Conservation (phyloP, 2,113 vertebrate genomes). For the Phaethornis superciliosus region DNA sequence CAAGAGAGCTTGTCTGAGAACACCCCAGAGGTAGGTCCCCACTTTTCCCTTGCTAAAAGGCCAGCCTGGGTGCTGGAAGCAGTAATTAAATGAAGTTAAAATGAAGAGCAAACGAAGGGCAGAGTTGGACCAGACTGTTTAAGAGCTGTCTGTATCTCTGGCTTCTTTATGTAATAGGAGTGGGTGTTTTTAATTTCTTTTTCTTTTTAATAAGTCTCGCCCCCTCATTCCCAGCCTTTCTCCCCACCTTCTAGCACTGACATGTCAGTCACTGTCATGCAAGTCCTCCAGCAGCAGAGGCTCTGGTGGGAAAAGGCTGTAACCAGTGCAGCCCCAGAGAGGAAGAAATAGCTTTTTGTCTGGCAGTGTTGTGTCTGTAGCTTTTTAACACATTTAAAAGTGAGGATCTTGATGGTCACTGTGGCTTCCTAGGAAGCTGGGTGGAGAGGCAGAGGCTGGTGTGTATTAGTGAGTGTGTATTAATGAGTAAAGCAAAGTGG, state of each 20-base stretch:
- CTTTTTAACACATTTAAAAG: not conserved
- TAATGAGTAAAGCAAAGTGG: not conserved
- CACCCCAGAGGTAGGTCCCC: conserved; percentile 71
- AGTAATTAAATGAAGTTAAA: not conserved
- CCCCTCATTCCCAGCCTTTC: conserved; percentile 36
- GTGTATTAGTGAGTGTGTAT: not conserved
- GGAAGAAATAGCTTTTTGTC: not conserved
- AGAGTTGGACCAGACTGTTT: conserved; percentile 28
- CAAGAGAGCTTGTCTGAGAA: conserved; percentile 65
- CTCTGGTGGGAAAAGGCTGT: not conserved
- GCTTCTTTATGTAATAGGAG: conserved; percentile 37
- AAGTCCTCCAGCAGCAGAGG: not conserved
- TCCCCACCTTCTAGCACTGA: conserved; percentile 2
- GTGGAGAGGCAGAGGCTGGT: not conserved
- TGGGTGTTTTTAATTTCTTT: conserved; percentile 50
- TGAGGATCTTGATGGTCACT: not conserved
- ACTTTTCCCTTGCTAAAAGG: not conserved
- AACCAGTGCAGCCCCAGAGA: not conserved
- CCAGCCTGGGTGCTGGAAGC: not conserved
- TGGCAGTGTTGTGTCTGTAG: not conserved
- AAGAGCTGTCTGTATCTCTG: conserved; percentile 37
- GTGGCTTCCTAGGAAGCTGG: not conserved
- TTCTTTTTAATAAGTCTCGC: conserved; percentile 43
- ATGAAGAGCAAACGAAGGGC: conserved; percentile 7
- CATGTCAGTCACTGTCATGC: conserved; percentile 50